Conservation (phyloP, 2,797 vertebrate genomes). For the Gadopsis bispinosus region DNA sequence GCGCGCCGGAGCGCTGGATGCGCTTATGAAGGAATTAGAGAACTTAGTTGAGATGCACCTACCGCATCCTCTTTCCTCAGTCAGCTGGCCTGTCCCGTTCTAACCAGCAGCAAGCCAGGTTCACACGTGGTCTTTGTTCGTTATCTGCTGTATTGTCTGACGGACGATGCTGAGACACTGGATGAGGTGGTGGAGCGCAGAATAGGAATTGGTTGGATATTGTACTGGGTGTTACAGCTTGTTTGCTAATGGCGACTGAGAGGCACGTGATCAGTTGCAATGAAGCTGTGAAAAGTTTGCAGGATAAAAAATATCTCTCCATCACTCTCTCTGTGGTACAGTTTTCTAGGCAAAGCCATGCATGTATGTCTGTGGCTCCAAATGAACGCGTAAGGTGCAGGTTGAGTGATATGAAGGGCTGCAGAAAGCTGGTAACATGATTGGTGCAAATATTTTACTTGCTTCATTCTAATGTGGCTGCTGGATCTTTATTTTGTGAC, state of each 20-base stretch:
- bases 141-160: neutral
- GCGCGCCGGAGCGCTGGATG: no score
- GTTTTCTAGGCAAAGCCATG: no score
- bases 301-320: neutral
- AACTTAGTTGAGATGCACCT: neutral
- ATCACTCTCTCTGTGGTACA: neutral
- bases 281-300: neutral
- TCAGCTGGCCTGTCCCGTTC: neutral
- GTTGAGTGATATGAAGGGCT: neutral
- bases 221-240: neutral
- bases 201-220: neutral
- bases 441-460: neutral
- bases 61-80: neutral
- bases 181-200: neutral
- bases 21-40: neutral
- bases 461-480: neutral
- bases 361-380: slow-evolving; percentile 7
- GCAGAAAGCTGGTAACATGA: neutral
- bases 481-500: neutral
- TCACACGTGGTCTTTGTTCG: neutral
- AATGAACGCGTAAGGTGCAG: no score
- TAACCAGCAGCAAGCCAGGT: no score
- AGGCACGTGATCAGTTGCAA: neutral
- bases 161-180: neutral
- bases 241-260: neutral